Evolutionary conservation across 2,888 invertebrate genomes (phyloP).

Genomic region (Drosophila vallismaia): DNA sequence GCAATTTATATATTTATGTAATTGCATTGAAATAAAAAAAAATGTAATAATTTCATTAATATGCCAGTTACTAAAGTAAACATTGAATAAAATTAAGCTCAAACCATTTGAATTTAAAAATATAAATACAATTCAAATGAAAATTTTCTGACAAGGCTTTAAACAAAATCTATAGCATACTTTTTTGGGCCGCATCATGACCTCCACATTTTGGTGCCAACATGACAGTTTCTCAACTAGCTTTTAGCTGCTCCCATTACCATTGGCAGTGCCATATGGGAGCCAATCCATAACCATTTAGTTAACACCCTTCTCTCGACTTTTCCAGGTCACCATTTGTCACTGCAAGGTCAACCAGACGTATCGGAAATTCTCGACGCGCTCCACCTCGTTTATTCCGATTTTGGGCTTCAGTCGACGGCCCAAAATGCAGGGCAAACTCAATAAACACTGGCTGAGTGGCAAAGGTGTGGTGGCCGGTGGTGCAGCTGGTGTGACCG

Average conservation of each 20-base stretch:
- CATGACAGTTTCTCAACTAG: neutral
- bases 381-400: conserved; percentile 85
- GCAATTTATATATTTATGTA: neutral
- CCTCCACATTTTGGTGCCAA: neutral
- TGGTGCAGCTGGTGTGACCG: conserved; percentile 27
- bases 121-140: neutral
- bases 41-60: neutral
- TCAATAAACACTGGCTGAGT: conserved; percentile 86
- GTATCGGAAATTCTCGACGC: conserved; percentile 87
- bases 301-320: conserved; percentile 3
- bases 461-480: conserved; percentile 84
- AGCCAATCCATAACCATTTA: conserved; percentile 34
- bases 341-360: conserved; percentile 92
- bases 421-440: conserved; percentile 81
- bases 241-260: neutral
- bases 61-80: neutral
- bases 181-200: neutral
- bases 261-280: neutral
- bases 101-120: neutral
- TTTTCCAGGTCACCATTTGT: conserved; percentile 88
- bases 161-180: neutral
- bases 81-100: neutral
- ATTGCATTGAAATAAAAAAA: neutral
- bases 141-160: neutral
- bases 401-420: conserved; percentile 83